A percentile compares a stretch with the other conserved stretches of the same genome.
Conservation (phyloP, 2,113 vertebrate genomes). For the Xerus inauris region DNA sequence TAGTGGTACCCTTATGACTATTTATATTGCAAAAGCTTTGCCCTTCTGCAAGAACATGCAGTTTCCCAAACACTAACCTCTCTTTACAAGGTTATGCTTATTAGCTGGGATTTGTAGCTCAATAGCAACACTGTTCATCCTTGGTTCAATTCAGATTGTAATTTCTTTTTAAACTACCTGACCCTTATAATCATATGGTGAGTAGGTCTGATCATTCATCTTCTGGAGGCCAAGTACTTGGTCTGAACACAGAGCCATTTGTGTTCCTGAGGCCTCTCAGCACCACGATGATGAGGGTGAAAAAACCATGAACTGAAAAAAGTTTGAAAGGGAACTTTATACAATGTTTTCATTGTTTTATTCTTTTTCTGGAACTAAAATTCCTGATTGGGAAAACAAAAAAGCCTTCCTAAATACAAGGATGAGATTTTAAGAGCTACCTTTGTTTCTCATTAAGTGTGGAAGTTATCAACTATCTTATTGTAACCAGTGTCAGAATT, state of each 20-base stretch:
- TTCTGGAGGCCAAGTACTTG: conserved; percentile 58
- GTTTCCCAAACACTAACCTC: conserved; percentile 74
- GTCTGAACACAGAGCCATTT: conserved; percentile 75
- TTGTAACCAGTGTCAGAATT: neutral
- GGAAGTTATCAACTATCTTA: conserved; percentile 7
- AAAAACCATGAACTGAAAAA: conserved; percentile 50
- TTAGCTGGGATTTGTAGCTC: conserved; percentile 75
- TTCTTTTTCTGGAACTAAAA: conserved; percentile 61
- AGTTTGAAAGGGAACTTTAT: conserved; percentile 69
- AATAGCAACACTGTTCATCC: conserved; percentile 77
- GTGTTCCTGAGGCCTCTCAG: conserved; percentile 67
- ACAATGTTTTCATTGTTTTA: conserved; percentile 71
- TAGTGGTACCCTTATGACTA: conserved; percentile 54
- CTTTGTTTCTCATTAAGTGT: conserved; percentile 55
- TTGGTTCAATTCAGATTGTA: conserved; percentile 79
- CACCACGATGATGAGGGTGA: conserved; percentile 59
- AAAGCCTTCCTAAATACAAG: conserved; percentile 58
- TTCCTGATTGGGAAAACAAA: conserved; percentile 31
- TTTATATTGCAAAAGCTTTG: conserved; percentile 68
- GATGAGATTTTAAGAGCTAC: conserved; percentile 57
- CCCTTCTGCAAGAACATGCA: conserved; percentile 70
- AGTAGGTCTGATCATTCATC: conserved; percentile 76
- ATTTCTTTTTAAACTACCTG: conserved; percentile 82
- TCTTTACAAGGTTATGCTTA: conserved; percentile 73
- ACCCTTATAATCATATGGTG: conserved; percentile 80